Base-by-base conservation (phyloP, 2,113 vertebrate species). In the Gymnorhina tibicen region DNA sequence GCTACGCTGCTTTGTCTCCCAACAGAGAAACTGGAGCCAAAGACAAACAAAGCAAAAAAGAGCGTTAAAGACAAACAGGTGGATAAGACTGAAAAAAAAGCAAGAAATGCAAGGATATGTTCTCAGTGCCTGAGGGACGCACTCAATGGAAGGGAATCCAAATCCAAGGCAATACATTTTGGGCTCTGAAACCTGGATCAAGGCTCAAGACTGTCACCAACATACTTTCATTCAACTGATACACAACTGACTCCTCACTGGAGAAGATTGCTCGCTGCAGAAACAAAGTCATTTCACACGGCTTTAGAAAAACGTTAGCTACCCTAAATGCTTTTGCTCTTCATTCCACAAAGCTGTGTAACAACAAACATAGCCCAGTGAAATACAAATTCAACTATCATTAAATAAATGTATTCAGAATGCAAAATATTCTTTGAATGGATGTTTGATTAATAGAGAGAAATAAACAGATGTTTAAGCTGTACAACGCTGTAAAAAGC, bases 61-160 rank as follows among this genome's bases (percentile, higher is more conserved):
- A 78, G 42, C 1, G 30, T 62, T 89, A 87, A 92, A 91, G 68
- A 83, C 87, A 91, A 95, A 93, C 60, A 89, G 82, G 87, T 89
- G 85, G 55, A 13, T 73, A 79, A 94, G 41, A 64, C 53, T 1
- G 47, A 86, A 84, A 87, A 49, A 83, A 64, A 5, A 8, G 5
- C 56, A 78, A 30, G 53, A 76, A 82, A 85, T 56, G 22, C 37
- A 85, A 87, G n/a, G 37, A 79, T 78, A 63, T 22, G 59, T 32
- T 81, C 42, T 70, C 81, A 66, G n/a, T 81, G 67, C 72, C 79
- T 33, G 20, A 82, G 62, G 53, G 44, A 72, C 9, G 3, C 70
- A 70, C 19, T 26, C 30, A 83, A 13, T 58, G 42, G 42, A 90
- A 37, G 20, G 23, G 68, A 88, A 93, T 66, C 39, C 39, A 95